Evolutionary conservation across 2,888 invertebrate species (phyloP).

Genomic region (Endomychus coccineus): DNA sequence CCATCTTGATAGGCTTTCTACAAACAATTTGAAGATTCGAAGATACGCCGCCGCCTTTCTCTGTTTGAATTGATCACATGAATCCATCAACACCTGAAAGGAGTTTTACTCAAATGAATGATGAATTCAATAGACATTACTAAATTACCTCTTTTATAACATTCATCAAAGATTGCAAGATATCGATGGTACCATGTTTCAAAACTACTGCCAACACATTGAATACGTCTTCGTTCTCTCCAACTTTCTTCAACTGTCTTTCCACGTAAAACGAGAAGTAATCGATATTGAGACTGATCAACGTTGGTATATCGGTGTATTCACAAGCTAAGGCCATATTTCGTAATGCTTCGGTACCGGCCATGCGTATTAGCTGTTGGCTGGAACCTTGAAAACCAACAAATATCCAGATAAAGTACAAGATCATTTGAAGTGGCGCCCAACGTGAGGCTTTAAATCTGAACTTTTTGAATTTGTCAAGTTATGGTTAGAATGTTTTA

Average conservation of each 20-base stretch:
- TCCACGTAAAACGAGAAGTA: slow-evolving; percentile 68
- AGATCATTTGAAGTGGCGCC: too few relatives aligned
- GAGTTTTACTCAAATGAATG: too few relatives aligned
- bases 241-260: slow-evolving; percentile 53
- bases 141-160: slow-evolving; percentile 60
- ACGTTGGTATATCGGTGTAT: slow-evolving; percentile 49
- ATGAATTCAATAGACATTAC: too few relatives aligned
- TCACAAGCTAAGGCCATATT: slow-evolving; percentile 53
- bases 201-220: slow-evolving; percentile 66
- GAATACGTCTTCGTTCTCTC: slow-evolving; percentile 58
- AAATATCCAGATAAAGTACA: background rate
- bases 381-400: slow-evolving; percentile 50
- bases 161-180: slow-evolving; percentile 39
- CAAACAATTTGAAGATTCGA: slow-evolving; percentile 63
- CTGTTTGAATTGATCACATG: slow-evolving; percentile 53
- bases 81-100: slow-evolving; percentile 52
- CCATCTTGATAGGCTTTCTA: slow-evolving; percentile 56
- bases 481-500: too few relatives aligned
- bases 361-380: slow-evolving; percentile 54
- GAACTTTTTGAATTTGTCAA: too few relatives aligned
- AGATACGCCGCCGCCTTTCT: slow-evolving; percentile 55
- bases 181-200: slow-evolving; percentile 57
- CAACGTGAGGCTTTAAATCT: too few relatives aligned
- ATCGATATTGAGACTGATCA: slow-evolving; percentile 63
- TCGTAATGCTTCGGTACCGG: slow-evolving; percentile 53